Evolutionary conservation across 2,888 invertebrate species (phyloP).

Genomic region (Incurvaria masculella): DNA sequence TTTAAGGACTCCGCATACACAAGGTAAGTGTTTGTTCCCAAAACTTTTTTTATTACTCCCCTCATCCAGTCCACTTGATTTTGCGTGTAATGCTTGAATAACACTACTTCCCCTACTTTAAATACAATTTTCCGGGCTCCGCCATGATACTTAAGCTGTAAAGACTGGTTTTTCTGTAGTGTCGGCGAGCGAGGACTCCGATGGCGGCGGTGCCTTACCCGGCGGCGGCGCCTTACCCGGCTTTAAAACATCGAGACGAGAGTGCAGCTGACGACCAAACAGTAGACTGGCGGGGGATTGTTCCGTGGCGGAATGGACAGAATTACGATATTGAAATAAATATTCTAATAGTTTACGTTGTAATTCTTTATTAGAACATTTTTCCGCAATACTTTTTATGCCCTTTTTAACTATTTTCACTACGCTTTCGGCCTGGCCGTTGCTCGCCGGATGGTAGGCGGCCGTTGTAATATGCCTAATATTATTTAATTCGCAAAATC

Average conservation of each 20-base stretch:
- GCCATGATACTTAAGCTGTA: constrained; percentile 11
- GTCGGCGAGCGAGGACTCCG: constrained; percentile 6
- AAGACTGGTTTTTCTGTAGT: constrained; percentile 12
- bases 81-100: constrained; percentile 11
- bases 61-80: constrained; percentile 10
- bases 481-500: no score
- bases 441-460: constrained; percentile 12
- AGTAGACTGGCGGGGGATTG: constrained; percentile 15
- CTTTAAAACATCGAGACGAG: constrained; percentile 13
- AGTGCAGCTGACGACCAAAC: constrained; percentile 11
- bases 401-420: constrained; percentile 15
- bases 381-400: constrained; percentile 11
- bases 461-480: constrained; percentile 11
- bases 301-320: constrained; percentile 12
- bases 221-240: no score
- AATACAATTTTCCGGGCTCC: constrained; percentile 3
- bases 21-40: constrained; percentile 10
- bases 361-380: constrained; percentile 2
- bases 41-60: constrained; percentile 10
- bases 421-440: constrained; percentile 13
- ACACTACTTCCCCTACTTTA: constrained; percentile 3
- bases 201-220: constrained; percentile 7
- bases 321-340: constrained; percentile 18
- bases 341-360: constrained; percentile 13
- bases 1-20: no score